Percentiles rank a stretch among this genome's conserved stretches.
These are phyloP conservation scores for Drosophila koepferae DNA, from an alignment of 2,888 invertebrate genomes.

Conservation along the genomic window DNA sequence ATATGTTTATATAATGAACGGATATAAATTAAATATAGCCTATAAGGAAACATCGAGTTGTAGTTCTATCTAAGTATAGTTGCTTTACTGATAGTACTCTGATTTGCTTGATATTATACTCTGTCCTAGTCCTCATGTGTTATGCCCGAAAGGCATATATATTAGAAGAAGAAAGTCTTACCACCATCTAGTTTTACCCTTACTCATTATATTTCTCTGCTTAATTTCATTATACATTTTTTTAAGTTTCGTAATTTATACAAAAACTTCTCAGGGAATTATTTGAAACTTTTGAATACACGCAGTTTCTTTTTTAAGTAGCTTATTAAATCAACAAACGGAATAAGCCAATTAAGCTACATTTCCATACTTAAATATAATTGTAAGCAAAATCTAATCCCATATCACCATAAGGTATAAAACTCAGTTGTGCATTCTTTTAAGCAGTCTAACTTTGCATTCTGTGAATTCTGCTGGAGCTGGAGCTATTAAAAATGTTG, in stretches of 20 bases:
- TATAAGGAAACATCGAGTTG: too few relatives aligned
- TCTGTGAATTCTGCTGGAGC: conserved; percentile 20
- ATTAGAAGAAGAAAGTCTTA: too few relatives aligned
- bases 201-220: neutral
- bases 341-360: neutral
- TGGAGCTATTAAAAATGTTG: conserved; percentile 18
- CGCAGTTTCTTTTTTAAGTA: neutral
- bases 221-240: neutral
- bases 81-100: too few relatives aligned
- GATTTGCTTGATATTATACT: too few relatives aligned
- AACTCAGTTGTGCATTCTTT: conserved; percentile 7
- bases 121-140: too few relatives aligned
- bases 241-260: neutral
- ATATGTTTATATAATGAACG: neutral
- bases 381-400: conserved; percentile 6
- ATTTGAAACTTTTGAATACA: neutral
- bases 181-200: neutral
- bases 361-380: neutral
- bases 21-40: too few relatives aligned
- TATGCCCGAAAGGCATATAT: too few relatives aligned
- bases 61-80: too few relatives aligned
- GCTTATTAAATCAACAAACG: conserved; percentile 3
- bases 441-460: conserved; percentile 8
- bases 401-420: neutral
- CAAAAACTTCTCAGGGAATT: neutral